These are phyloP conservation scores for Mus pahari DNA, from an alignment of 2,113 vertebrate genomes.

Conservation along the genomic window DNA sequence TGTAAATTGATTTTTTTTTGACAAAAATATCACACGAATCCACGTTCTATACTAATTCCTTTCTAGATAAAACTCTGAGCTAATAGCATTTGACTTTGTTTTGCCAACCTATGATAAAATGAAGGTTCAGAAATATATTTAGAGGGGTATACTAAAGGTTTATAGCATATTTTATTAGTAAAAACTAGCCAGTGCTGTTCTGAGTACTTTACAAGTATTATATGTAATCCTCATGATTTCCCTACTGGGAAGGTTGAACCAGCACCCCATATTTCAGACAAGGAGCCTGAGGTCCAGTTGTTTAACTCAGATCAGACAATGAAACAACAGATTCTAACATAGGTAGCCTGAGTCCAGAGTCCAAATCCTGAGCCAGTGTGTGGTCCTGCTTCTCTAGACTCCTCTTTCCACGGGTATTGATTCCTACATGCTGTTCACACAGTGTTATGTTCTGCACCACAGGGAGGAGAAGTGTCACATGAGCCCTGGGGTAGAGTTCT, in stretches of 20 bases:
- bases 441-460: not conserved
- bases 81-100: slow-evolving; percentile 56
- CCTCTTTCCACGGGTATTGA: slow-evolving; percentile 31
- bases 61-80: slow-evolving; percentile 18
- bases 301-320: not conserved
- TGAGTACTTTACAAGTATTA: slow-evolving; percentile 40
- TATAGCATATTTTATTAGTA: slow-evolving; percentile 34
- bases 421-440: not conserved
- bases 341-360: slow-evolving; percentile 14
- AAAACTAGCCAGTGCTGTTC: not conserved
- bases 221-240: slow-evolving; percentile 13
- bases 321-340: not conserved
- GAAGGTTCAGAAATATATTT: slow-evolving; percentile 17
- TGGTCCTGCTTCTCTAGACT: not conserved
- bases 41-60: not conserved
- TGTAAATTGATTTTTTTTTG: slow-evolving; percentile 49
- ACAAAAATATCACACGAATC: not conserved
- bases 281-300: slow-evolving; percentile 9
- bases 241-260: not conserved
- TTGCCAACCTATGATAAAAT: slow-evolving; percentile 26
- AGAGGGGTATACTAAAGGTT: not conserved
- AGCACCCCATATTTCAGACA: slow-evolving; percentile 24
- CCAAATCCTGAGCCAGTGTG: not conserved
- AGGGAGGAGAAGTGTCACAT: not conserved
- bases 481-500: slow-evolving; percentile 11